phyloP scores from a whole-genome alignment of 53 echinoderm and acorn worm genomes.

The Zoroaster sp. region DNA sequence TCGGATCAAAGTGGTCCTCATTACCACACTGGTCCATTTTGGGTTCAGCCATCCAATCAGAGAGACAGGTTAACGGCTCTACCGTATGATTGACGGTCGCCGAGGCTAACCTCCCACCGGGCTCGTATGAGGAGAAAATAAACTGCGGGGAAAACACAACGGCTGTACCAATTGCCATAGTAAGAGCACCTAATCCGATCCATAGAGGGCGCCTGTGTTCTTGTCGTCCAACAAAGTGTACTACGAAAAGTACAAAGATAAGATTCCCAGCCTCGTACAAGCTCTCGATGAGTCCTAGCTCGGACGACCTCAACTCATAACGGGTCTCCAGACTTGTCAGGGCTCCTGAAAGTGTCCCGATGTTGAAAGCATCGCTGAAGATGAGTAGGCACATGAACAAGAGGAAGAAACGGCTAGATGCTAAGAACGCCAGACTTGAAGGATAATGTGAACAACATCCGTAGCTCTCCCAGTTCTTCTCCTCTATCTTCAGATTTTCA shows the following conservation, averaged over 20 bases:
- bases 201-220: conserved; percentile 67
- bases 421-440: neutral
- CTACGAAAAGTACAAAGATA: conserved; percentile 57
- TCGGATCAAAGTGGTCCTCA: neutral
- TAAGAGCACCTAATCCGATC: conserved; percentile 71
- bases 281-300: conserved; percentile 70
- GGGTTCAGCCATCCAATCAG: neutral
- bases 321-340: conserved; percentile 77
- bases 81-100: conserved; percentile 16
- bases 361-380: conserved; percentile 65
- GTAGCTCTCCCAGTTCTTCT: neutral
- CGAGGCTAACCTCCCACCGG: neutral
- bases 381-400: conserved; percentile 56
- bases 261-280: conserved; percentile 68
- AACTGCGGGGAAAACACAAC: conserved; percentile 70
- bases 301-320: conserved; percentile 64
- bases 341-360: conserved; percentile 68
- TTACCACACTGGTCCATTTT: conserved; percentile 3
- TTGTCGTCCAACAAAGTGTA: conserved; percentile 69
- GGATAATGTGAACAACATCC: conserved; percentile 37
- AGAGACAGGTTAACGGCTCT: neutral
- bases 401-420: conserved; percentile 43
- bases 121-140: conserved; percentile 64
- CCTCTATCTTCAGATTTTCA: neutral
- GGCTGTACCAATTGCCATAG: conserved; percentile 67